Evolutionary conservation across 2,113 vertebrate species (phyloP).

Genomic region (Pitta sordida): DNA sequence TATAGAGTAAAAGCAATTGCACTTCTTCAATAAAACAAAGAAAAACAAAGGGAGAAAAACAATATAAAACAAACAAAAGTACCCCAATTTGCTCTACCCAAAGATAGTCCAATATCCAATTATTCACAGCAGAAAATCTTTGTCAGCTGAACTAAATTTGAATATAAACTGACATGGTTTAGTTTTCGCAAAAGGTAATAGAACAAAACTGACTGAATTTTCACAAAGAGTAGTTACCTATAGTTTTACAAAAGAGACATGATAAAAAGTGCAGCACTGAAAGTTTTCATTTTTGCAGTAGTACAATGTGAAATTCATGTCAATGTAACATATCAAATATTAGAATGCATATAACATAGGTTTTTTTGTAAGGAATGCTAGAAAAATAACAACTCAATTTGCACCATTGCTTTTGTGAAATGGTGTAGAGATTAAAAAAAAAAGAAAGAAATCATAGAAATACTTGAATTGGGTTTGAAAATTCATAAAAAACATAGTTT

Average conservation of each 20-base stretch:
- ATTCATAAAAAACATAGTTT: neutral
- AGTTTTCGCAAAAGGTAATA: neutral
- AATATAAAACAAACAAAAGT: neutral
- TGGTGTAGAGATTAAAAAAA: neutral
- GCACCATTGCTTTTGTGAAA: neutral
- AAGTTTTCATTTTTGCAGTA: neutral
- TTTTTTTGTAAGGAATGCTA: neutral
- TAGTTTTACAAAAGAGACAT: neutral
- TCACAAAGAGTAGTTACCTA: neutral
- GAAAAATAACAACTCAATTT: neutral
- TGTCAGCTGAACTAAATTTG: neutral
- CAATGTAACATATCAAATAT: neutral
- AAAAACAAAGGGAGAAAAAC: rapidly evolving
- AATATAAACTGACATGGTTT: neutral
- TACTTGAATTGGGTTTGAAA: neutral
- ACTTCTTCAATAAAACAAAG: neutral
- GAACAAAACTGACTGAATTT: neutral
- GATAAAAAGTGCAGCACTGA: neutral
- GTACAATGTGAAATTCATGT: neutral
- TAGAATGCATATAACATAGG: neutral
- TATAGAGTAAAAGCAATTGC: neutral
- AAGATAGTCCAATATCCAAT: neutral
- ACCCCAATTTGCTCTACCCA: neutral
- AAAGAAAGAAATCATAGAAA: neutral
- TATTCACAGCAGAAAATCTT: neutral